Percentiles rank a stretch among this genome's conserved stretches.
Conservation (phyloP, 2,797 vertebrate species). For the Oryzias sinensis region DNA sequence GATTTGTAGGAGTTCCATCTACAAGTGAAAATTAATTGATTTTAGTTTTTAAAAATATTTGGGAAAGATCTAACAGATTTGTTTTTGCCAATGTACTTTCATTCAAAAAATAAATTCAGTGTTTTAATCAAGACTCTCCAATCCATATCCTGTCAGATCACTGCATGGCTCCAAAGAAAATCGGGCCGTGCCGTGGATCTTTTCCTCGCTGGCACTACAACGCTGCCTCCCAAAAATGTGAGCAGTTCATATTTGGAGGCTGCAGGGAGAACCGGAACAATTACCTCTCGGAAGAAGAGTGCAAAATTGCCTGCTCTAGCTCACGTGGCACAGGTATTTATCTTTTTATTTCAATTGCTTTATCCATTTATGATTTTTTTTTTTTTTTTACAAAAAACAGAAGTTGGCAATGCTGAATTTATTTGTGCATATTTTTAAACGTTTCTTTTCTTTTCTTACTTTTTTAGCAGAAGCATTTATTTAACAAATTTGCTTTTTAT, state of each 20-base stretch:
- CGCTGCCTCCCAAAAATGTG: conserved; percentile 77
- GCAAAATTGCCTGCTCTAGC: conserved; percentile 79
- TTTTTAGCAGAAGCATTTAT: too few relatives aligned
- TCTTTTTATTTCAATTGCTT: too few relatives aligned
- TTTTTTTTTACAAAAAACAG: too few relatives aligned
- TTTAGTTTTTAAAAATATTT: too few relatives aligned
- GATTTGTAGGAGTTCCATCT: too few relatives aligned
- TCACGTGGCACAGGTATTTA: conserved; percentile 58
- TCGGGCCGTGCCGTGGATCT: conserved; percentile 88
- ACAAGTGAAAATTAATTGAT: too few relatives aligned
- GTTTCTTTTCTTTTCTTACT: too few relatives aligned
- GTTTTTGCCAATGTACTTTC: not conserved
- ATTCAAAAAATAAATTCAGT: not conserved
- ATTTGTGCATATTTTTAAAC: too few relatives aligned
- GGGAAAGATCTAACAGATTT: too few relatives aligned
- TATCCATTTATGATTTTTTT: too few relatives aligned
- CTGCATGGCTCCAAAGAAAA: conserved; percentile 85
- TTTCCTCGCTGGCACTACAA: conserved; percentile 94
- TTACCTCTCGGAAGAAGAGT: conserved; percentile 82
- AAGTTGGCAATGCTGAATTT: too few relatives aligned
- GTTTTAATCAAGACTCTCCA: not conserved
- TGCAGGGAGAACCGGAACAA: conserved; percentile 92
- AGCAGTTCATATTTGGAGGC: conserved; percentile 75
- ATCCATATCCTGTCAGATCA: conserved; percentile 76
- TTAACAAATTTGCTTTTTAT: too few relatives aligned